Base-by-base conservation (phyloP, 2,113 vertebrate genomes). In the Phodopus roborovskii region DNA sequence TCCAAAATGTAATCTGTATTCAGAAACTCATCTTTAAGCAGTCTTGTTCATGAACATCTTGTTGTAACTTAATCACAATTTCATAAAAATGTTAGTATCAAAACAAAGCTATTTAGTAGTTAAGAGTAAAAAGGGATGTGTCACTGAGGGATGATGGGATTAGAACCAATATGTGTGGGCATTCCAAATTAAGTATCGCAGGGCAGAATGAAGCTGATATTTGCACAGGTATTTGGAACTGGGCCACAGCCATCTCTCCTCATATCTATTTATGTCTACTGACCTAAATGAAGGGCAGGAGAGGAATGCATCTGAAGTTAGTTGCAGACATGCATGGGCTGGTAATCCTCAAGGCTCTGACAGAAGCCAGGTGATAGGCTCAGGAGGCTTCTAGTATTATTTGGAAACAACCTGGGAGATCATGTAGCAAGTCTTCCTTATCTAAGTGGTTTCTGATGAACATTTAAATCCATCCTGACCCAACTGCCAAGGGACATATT, bases 251-350 rank as follows among this genome's bases (percentile, higher is more conserved):
- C 73, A 28, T 77, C 33, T 7, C 60, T 64, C 20, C n/a, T 96
- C 79, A 1, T 22, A 78, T 66, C 90, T 96, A 77, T 74, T 86
- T 85, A 70, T 50, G 66, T 83, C 66, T 87, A 39, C 12, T 95
- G 74, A 94, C 75, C 93, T 95, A 92, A 78, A 90, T 50, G 58
- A 12, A 84, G 36, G 73, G 28, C 8, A 45, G 5, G 68, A 5
- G 13, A 56, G 75, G 5, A 83, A 36, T n/a, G 39, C 30, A 10
- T 64, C 77, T 53, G n/a, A 36, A 36, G 56, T 53, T 71, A 56
- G 30, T 36, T 73, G 83, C 79, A 74, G 36, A 73, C 8, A 1
- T 79, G 22, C 5, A 60, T 36, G 74, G 45, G 19, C 60, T 83
- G 73, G 39, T 22, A 64, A 91, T 13, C 86, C 70, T 53, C 42